Evolutionary conservation across 2,113 vertebrate species (phyloP), one percentile per base, ranked within the genome.

Genomic region (Montifringilla adamsi): DNA sequence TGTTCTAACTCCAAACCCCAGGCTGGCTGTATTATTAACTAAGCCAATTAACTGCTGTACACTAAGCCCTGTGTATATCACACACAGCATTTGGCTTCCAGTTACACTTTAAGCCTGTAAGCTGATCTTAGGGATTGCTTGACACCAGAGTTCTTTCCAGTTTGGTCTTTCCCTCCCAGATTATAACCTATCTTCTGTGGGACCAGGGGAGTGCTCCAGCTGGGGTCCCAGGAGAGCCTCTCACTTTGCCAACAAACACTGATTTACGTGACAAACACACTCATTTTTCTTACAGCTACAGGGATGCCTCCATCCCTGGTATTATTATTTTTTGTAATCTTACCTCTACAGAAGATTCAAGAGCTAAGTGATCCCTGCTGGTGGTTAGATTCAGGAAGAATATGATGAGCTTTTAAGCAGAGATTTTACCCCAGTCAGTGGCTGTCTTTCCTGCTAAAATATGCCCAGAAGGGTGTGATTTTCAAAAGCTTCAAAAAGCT

Each of bases 381-480:
- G 50, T 73, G 80, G 59, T 70, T 81, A 73, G 14, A 85, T 56
- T 52, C 76, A 89, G 74, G 84, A 94, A 90, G 31, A 87, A 86
- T 88, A n/a, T 39, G 49, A 74, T 66, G 49, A 92, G 83, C 44
- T 93, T 77, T 93, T 44, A 90, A 86, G 72, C 50, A 74, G 30
- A 75, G 63, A 86, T 86, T 83, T 78, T 78, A 82, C 72, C 28
- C 39, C 53, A 72, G 31, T 16, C 72, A 64, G 41, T 43, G 52
- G 16, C 73, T 82, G 74, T 70, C 91, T 82, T 62, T 89, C 80
- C 37, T 87, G 69, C 37, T 92, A 69, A 84, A 94, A 83, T 79
- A 94, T 95, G 87, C 87, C 84, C 91, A 87, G 77, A 92, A 96
- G 88, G 56, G 49, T 86, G 55, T 92, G 66, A 92, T 96, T 94